A percentile compares a stretch with the other conserved stretches of the same genome.
Evolutionary conservation across 1,140 invertebrate species (phyloP).

Genomic region (Bicyclus anynana): DNA sequence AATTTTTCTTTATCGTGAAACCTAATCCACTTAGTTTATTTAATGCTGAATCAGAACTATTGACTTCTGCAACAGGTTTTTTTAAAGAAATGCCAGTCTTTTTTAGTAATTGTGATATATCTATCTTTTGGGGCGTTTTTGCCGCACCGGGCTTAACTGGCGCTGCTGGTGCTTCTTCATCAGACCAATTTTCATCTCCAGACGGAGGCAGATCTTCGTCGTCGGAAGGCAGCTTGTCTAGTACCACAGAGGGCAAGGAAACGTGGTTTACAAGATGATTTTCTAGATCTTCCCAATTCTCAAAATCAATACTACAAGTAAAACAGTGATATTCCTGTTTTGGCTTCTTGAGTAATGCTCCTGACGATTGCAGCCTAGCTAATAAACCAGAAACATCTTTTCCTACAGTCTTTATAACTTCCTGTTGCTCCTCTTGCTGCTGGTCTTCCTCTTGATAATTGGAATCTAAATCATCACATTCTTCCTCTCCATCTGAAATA

Average conservation of each 20-base stretch:
- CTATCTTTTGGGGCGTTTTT: slow-evolving; percentile 59
- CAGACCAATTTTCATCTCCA: slow-evolving; percentile 65
- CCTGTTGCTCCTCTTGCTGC: slow-evolving; percentile 26
- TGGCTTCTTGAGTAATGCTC: slow-evolving; percentile 56
- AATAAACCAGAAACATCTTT: slow-evolving; percentile 51
- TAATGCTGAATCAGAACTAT: slow-evolving; percentile 49
- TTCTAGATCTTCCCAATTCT: slow-evolving; percentile 51
- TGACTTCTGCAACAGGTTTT: slow-evolving; percentile 32
- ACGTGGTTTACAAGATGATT: slow-evolving; percentile 64
- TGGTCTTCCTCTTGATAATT: slow-evolving; percentile 39
- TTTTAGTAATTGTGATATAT: slow-evolving; percentile 62
- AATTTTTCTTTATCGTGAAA: slow-evolving; percentile 65
- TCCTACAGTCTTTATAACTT: slow-evolving; percentile 15
- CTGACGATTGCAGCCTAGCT: slow-evolving; percentile 51
- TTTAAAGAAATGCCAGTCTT: slow-evolving; percentile 55
- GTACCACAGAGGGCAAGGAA: slow-evolving; percentile 50
- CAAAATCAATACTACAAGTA: slow-evolving; percentile 54
- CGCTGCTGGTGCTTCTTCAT: slow-evolving; percentile 49
- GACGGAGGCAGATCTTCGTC: slow-evolving; percentile 52
- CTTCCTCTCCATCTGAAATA: background rate
- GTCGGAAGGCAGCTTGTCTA: slow-evolving; percentile 64
- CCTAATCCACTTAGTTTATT: slow-evolving; percentile 62
- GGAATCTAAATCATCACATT: background rate
- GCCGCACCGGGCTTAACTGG: slow-evolving; percentile 23
- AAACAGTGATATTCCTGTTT: slow-evolving; percentile 56